Evolutionary conservation across 2,797 vertebrate species (phyloP), one percentile per base, ranked within the genome.

Genomic region (Gobionotothen gibberifrons): DNA sequence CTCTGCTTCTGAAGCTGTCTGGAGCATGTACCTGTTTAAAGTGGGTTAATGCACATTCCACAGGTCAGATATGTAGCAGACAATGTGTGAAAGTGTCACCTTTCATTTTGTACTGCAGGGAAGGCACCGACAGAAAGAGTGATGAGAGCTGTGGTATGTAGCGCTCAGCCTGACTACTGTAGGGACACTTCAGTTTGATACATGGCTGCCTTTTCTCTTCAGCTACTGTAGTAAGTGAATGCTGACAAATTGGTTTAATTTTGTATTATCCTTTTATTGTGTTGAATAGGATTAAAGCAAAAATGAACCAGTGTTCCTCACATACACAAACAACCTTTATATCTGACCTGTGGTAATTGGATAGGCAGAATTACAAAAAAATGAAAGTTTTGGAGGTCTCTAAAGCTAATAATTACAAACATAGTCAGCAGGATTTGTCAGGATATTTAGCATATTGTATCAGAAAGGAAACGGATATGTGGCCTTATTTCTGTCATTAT

Each of bases 401-500:
- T 16, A 19, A 66, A 46, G 26, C 3, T 4, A 56, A 51, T 14
- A 53, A 65, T 57, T 66, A 67, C 17, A 58, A 59, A n/a, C 14
- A n/a, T 51, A 72, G 65, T 64, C 3, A 61, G 44, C 21, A 0
- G 19, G 51, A 68, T 69, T 51, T 17, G 16, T 56, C 49, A 51
- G 67, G 26, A 67, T 22, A 81, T 78, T 59, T 79, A 57, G 76
- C 57, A 57, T 54, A 72, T 69, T 73, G 60, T 65, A 59, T 60
- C 58, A 70, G 82, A 74, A 83, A 60, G 81, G 70, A 85, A 81
- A 85, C 78, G 77, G 85, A 92, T 79, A 76, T 56, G 91, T 89
- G 90, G 89, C 89, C 88, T 91, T 90, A 89, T 86, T 84, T 88
- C 74, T 85, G 84, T 90, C 74, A 83, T 87, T 76, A 89, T 82